Evolutionary conservation across 2,797 vertebrate genomes (phyloP).

Genomic region (Neoniphon sammara): DNA sequence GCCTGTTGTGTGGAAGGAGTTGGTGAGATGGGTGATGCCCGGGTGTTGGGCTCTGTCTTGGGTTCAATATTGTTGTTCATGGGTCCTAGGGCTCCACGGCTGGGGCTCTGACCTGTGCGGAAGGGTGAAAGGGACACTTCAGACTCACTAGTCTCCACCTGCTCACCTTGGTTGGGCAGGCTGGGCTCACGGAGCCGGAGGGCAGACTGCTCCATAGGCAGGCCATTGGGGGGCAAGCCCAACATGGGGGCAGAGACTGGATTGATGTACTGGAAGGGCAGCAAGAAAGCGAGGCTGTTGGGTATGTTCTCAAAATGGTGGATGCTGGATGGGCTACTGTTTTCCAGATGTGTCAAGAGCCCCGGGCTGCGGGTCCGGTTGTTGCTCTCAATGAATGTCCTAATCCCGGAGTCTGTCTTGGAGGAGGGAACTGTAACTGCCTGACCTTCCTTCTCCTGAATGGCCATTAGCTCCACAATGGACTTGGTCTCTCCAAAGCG

Average conservation of each 20-base stretch:
- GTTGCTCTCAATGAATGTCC: slow-evolving; percentile 99
- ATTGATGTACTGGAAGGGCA: slow-evolving; percentile 99
- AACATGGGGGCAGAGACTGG: slow-evolving; percentile 96
- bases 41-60: slow-evolving; percentile 92
- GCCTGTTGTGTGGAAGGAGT: slow-evolving; percentile 84
- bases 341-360: slow-evolving; percentile 96
- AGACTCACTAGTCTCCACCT: slow-evolving; percentile 95
- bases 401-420: slow-evolving; percentile 98
- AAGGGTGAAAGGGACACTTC: slow-evolving; percentile 97
- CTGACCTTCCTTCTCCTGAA: slow-evolving; percentile 99
- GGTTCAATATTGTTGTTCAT: slow-evolving; percentile 94
- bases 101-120: slow-evolving; percentile 90
- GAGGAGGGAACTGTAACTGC: slow-evolving; percentile 96
- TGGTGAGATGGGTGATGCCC: slow-evolving; percentile 91
- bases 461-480: slow-evolving; percentile 99
- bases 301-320: slow-evolving; percentile 99
- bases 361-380: slow-evolving; percentile 97
- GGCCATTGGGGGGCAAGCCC: slow-evolving; percentile 95
- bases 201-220: slow-evolving; percentile 92
- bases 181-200: slow-evolving; percentile 92
- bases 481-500: slow-evolving; percentile 99
- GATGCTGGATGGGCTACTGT: slow-evolving; percentile 97
- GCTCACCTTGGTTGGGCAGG: slow-evolving; percentile 92
- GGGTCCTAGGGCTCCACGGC: slow-evolving; percentile 87
- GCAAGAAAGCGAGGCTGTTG: slow-evolving; percentile 96